Evolutionary conservation across 2,888 invertebrate species (phyloP), one percentile per base, ranked within the genome.

Genomic region (Ichneumoninae sp.): DNA sequence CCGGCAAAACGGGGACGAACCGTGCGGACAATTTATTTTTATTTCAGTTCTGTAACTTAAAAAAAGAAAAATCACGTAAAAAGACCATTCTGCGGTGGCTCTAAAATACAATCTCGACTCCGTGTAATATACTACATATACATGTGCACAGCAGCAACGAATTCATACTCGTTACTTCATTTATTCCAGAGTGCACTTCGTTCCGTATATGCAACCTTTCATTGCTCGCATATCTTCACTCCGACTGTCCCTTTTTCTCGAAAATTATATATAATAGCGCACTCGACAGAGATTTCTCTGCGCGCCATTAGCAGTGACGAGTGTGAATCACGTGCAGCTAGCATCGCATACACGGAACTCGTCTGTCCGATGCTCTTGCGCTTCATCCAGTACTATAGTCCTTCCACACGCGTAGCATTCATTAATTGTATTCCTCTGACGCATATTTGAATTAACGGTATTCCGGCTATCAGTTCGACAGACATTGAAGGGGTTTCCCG

Each of bases 181-280:
- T 83, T 83, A 83, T 75, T 75, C 44, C 13, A 44, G 69, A 83
- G 83, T 83, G 79, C 70, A 75, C 79, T 83, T 75, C 60, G 62
- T 54, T 79, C 47, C 10, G 44, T 72, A 22, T 74, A 40, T 22
- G 50, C 66, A 33, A 68, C 50, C 47, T 78, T 60, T 57, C 62
- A 83, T 79, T 79, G 44, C 74, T 60, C 57, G 16, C 52, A 22
- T 74, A 50, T 62, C 52, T 74, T 78, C 54, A 22, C 57, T 62
- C 57, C 65, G 19, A 13, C 79, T 57, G 16, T 66, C 52, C 44
- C 47, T 83, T 74, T 79, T 75, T 75, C 57, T 79, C 65, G 57
- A 71, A 75, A 83, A 80, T 83, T 81, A 81, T 79, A 66, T 83
- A 79, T 83, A 79, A 80, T 75, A 47, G 79, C 62, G 70, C 33